phyloP scores from a whole-genome alignment of 2,888 invertebrate genomes.

The Heliconius ethilla region DNA sequence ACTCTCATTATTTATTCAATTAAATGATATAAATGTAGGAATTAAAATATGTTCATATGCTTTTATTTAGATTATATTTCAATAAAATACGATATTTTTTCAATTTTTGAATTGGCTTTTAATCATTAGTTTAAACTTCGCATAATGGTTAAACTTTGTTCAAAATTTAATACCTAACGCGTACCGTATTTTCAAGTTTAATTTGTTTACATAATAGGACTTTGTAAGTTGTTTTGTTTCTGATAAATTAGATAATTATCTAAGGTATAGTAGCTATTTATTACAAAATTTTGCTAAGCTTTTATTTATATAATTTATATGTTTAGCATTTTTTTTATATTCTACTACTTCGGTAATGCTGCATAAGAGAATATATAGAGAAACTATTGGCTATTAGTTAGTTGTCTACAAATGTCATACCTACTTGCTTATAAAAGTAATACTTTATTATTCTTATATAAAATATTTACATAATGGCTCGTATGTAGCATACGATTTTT shows the following conservation, averaged over 20 bases:
- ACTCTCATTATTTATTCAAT: not conserved
- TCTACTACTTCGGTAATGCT: not conserved
- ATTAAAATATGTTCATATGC: too few relatives aligned
- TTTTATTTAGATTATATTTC: too few relatives aligned
- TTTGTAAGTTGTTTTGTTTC: slow-evolving; percentile 29
- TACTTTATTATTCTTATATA: too few relatives aligned
- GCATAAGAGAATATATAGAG: too few relatives aligned
- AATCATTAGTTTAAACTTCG: slow-evolving; percentile 1
- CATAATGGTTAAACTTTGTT: slow-evolving; percentile 27
- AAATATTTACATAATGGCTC: too few relatives aligned
- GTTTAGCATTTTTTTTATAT: not conserved
- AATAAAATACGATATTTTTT: too few relatives aligned
- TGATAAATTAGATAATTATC: slow-evolving; percentile 25
- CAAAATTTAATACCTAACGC: slow-evolving; percentile 22
- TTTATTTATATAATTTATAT: not conserved
- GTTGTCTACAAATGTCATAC: too few relatives aligned
- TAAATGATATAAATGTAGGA: not conserved
- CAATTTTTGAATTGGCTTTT: not conserved
- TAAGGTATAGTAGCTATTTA: slow-evolving; percentile 2
- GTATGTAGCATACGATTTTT: too few relatives aligned
- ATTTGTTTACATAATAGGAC: slow-evolving; percentile 30
- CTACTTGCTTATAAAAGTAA: too few relatives aligned
- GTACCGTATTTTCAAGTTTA: slow-evolving; percentile 32
- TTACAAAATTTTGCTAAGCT: not conserved
- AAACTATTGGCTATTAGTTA: too few relatives aligned